These are phyloP conservation scores for Aurelia sp. DNA, from an alignment of 30 jellyfish, hydroid and myxozoan genomes.

Conservation along the genomic window DNA sequence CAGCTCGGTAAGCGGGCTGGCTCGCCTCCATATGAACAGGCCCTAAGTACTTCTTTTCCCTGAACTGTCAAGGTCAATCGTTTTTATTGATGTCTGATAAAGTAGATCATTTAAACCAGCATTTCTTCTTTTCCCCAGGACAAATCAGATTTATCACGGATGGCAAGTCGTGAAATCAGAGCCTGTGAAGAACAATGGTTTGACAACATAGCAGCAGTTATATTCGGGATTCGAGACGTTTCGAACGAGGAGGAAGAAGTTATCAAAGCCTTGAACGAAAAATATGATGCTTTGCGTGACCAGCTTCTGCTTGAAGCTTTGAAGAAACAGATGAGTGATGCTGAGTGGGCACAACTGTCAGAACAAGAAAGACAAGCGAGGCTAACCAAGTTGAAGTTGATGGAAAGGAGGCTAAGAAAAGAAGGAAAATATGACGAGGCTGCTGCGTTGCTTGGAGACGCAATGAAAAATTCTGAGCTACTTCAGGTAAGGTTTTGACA, in stretches of 20 bases:
- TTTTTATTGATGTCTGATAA: no score
- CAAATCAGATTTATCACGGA: conserved; percentile 60
- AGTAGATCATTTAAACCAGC: no score
- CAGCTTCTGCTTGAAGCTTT: conserved; percentile 83
- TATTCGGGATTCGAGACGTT: conserved; percentile 73
- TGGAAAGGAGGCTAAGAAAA: conserved; percentile 89
- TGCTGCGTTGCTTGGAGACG: conserved; percentile 91
- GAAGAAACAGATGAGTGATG: conserved; percentile 85
- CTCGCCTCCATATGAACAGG: no score
- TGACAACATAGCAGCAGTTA: conserved; percentile 88
- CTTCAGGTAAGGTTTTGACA: conserved; percentile 65
- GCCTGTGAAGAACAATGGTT: conserved; percentile 87
- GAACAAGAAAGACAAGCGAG: conserved; percentile 96
- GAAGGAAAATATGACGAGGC: conserved; percentile 96
- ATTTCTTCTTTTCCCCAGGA: conserved; percentile 14
- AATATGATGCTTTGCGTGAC: conserved; percentile 90
- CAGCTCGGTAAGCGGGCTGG: no score
- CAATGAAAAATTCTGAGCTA: conserved; percentile 67
- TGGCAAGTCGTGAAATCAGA: conserved; percentile 43
- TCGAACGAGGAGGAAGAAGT: conserved; percentile 90
- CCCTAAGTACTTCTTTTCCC: no score
- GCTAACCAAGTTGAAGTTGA: conserved; percentile 76
- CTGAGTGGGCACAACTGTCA: conserved; percentile 92
- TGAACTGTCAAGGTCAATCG: no score
- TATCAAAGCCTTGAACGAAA: conserved; percentile 76